Base-by-base conservation (phyloP, 2,888 invertebrate genomes). In the Resseliella maxima region DNA sequence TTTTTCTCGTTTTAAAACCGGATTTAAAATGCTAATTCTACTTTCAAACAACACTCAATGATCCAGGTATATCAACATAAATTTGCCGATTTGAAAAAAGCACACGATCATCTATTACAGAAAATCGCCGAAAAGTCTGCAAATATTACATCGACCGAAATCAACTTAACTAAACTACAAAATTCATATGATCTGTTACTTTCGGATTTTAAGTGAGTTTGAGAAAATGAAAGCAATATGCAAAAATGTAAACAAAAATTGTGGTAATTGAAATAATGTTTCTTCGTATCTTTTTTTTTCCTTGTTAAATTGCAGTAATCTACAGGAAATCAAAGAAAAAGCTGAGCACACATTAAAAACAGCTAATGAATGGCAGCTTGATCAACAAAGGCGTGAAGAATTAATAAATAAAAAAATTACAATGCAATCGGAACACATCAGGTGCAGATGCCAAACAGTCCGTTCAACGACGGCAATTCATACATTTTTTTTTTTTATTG, bases 381-480 rank as follows among this genome's bases (percentile, higher is more conserved):
- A 72, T 15, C 72, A 72, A 72, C 27, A 72, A 21, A 3, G 72
- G 12, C 72, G 72, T 35, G 72, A 72, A 12, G 72, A 72, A 72
- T 72, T 72, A 35, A 72, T 72, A 72, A 72, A 72, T 35, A 72
- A 72, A 35, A 72, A 72, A 72, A 72, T 72, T 31, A 35, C 72
- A 5, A 72, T 72, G 72, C 72, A 72, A 72, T 72, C 72, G 72
- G 72, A 72, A 72, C 72, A 72, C 72, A 72, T 72, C 72, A 72
- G 72, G 72, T 72, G 72, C 72, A 72, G 21, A 72, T 15, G 72
- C 31, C 72, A 72, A 72, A 31, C 3, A 6, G 35, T n/a, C n/a
- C n/a, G n/a, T n/a, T n/a, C n/a, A n/a, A n/a, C n/a, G n/a, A 31
- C 15, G 72, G 31, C 31, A 10, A 72, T 31, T 72, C n/a, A n/a